Conservation (phyloP, 2,888 invertebrate species). For the Synergus japonicus region DNA sequence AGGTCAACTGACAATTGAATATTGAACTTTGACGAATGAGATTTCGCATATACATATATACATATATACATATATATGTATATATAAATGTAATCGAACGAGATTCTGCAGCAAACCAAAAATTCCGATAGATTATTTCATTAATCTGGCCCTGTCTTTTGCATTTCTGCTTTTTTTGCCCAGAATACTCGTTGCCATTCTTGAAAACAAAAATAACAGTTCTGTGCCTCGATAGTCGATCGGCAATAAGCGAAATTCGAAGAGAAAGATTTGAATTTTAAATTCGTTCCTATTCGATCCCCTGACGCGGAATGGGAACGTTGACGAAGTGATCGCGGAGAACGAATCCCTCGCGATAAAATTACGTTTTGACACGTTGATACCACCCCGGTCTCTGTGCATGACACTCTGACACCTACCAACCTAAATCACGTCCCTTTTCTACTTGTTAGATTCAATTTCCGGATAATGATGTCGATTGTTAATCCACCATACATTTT, state of each 20-base stretch:
- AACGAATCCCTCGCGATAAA: conserved; percentile 34
- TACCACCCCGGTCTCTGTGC: conserved; percentile 12
- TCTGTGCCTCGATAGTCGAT: neutral
- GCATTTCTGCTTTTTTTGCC: neutral
- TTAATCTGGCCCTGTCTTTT: neutral
- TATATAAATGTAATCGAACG: neutral
- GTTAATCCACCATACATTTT: neutral
- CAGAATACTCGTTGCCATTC: neutral
- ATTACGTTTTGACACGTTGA: conserved; percentile 40
- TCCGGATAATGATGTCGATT: conserved; percentile 1
- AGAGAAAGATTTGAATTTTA: conserved; percentile 35
- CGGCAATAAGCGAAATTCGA: conserved; percentile 34
- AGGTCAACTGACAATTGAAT: conserved; percentile 1
- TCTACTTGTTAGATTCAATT: conserved; percentile 15
- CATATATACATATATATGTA: too few species aligned
- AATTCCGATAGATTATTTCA: conserved; percentile 24
- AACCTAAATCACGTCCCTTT: neutral
- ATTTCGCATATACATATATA: neutral
- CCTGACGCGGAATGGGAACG: conserved; percentile 15
- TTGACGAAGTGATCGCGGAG: conserved; percentile 38
- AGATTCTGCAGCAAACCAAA: neutral
- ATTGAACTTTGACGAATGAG: neutral
- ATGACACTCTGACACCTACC: conserved; percentile 15
- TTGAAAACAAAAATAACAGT: conserved; percentile 34
- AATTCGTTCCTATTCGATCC: conserved; percentile 29